A percentile compares a stretch with the other conserved stretches of the same genome.
Evolutionary conservation across 1,140 invertebrate species (phyloP).

Genomic region (Drosophila truncata): DNA sequence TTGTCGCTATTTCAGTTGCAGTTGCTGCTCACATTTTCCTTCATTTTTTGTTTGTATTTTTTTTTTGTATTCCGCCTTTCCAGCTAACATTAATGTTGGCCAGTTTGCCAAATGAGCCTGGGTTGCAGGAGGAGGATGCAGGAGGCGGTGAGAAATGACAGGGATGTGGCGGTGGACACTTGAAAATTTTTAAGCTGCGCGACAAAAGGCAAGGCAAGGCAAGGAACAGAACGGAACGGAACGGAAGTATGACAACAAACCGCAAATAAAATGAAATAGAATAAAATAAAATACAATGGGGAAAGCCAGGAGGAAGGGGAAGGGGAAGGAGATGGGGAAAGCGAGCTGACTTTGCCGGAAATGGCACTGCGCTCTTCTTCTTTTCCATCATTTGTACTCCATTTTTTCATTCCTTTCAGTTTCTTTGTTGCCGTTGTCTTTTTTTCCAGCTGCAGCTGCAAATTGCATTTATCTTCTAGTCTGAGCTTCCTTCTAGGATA

Average conservation of each 20-base stretch:
- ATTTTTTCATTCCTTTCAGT: conserved; percentile 7
- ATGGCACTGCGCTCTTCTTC: conserved; percentile 54
- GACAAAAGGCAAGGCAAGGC: conserved; percentile 31
- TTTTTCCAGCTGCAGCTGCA: conserved; percentile 45
- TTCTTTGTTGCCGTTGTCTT: conserved; percentile 13
- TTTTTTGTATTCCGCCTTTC: not conserved
- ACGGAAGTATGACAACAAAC: conserved; percentile 36
- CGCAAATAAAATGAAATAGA: conserved; percentile 27
- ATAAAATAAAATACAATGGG: not conserved
- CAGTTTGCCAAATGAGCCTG: conserved; percentile 63
- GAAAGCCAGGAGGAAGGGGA: not conserved
- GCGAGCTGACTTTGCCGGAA: conserved; percentile 60
- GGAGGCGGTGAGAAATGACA: conserved; percentile 10
- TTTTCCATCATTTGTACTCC: conserved; percentile 41
- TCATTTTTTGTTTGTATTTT: too few species aligned
- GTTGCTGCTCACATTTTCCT: conserved; percentile 28
- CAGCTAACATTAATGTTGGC: conserved; percentile 44
- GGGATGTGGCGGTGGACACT: conserved; percentile 33
- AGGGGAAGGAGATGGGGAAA: conserved; percentile 23
- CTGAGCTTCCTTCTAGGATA: conserved; percentile 52
- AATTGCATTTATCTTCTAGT: conserved; percentile 81
- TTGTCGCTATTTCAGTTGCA: conserved; percentile 61
- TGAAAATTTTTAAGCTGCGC: conserved; percentile 54
- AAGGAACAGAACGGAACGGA: conserved; percentile 6
- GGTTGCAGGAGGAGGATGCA: not conserved